Evolutionary conservation across 2,888 invertebrate genomes (phyloP).

Genomic region (Graphium colonna): DNA sequence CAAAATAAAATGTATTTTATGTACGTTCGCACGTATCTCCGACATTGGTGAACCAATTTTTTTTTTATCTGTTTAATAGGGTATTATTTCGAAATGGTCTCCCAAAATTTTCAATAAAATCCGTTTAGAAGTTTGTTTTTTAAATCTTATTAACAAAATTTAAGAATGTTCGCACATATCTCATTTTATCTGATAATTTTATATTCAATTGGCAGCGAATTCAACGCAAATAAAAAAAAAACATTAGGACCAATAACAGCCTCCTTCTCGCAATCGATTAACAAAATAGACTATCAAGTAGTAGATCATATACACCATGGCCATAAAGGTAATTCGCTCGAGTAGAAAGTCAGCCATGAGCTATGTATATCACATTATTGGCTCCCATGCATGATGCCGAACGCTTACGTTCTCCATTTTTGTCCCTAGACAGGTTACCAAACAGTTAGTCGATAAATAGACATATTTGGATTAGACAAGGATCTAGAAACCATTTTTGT

Average conservation of each 20-base stretch:
- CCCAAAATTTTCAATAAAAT: too few species aligned
- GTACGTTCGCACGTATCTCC: too few species aligned
- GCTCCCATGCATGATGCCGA: slow-evolving; percentile 5
- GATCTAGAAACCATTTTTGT: not conserved
- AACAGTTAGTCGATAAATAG: slow-evolving; percentile 7
- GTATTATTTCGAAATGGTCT: too few species aligned
- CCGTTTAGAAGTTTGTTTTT: too few species aligned
- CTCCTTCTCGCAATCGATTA: not conserved
- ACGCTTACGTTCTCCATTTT: slow-evolving; percentile 13
- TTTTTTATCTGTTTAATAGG: too few species aligned
- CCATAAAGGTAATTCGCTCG: slow-evolving; percentile 49
- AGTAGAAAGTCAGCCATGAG: slow-evolving; percentile 34
- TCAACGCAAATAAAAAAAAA: not conserved
- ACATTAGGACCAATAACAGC: not conserved
- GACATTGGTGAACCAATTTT: too few species aligned
- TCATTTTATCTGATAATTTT: too few species aligned
- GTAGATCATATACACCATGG: slow-evolving; percentile 41
- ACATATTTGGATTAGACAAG: not conserved
- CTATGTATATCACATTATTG: slow-evolving; percentile 12
- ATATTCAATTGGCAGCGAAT: too few species aligned
- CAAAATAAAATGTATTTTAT: too few species aligned
- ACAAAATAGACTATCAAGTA: slow-evolving; percentile 22
- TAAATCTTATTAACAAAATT: too few species aligned
- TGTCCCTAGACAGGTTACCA: slow-evolving; percentile 4
- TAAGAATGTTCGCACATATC: too few species aligned